A percentile compares a stretch with the other conserved stretches of the same genome.
phyloP scores from a whole-genome alignment of 2,113 vertebrate genomes.

The Illadopsis cleaveri region DNA sequence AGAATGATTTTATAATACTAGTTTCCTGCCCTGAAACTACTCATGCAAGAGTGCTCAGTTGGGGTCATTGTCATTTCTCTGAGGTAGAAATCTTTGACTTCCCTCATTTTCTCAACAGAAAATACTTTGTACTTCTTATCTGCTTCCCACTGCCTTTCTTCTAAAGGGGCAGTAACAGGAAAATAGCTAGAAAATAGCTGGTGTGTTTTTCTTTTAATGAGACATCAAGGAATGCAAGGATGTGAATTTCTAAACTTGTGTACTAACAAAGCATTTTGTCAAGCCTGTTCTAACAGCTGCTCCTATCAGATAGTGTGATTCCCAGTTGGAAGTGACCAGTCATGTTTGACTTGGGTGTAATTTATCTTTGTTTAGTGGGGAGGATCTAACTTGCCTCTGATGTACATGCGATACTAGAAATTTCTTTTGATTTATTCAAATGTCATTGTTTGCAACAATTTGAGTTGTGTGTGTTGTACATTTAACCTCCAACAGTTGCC shows the following conservation, averaged over 20 bases:
- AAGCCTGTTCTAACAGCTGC: constrained; percentile 34
- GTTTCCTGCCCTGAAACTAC: constrained; percentile 2
- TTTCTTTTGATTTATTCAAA: constrained; percentile 28
- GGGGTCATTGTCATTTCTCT: not conserved
- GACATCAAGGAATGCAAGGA: constrained; percentile 62
- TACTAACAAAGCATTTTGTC: constrained; percentile 38
- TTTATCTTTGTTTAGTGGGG: not conserved
- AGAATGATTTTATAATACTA: not conserved
- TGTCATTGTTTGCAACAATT: not conserved
- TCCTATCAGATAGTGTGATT: constrained; percentile 43
- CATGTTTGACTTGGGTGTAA: not conserved
- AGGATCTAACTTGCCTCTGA: not conserved
- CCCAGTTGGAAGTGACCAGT: constrained; percentile 45
- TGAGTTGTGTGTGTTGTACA: not conserved
- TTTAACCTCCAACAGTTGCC: not conserved
- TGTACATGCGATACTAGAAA: not conserved
- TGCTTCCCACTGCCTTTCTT: constrained; percentile 41
- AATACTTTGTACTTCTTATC: constrained; percentile 63
- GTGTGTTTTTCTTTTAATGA: constrained; percentile 23
- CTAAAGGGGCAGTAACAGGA: constrained; percentile 37
- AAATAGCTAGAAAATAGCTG: constrained; percentile 35
- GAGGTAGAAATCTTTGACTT: constrained; percentile 31
- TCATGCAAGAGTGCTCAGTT: not conserved
- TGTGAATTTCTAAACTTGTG: constrained; percentile 65
- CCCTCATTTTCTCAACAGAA: not conserved